Evolutionary conservation across 2,888 invertebrate genomes (phyloP).

Genomic region (Chymomyza caudatula): DNA sequence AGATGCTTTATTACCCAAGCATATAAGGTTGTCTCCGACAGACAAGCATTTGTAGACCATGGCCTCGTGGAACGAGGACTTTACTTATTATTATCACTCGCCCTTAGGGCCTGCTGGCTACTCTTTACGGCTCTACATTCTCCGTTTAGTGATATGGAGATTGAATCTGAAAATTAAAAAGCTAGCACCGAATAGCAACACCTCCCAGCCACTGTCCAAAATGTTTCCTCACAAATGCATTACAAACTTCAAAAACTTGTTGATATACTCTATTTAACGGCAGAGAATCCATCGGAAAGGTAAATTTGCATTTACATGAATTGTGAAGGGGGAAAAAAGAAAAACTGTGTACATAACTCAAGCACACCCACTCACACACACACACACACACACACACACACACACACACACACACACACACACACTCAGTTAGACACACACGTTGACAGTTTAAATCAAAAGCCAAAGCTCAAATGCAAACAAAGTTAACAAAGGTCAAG

Average conservation of each 20-base stretch:
- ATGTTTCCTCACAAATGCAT: too few relatives aligned
- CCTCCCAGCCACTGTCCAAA: too few relatives aligned
- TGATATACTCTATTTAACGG: neutral
- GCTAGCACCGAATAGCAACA: too few relatives aligned
- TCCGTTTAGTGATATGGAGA: too few relatives aligned
- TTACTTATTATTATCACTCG: too few relatives aligned
- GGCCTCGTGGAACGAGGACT: too few relatives aligned
- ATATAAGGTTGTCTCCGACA: too few relatives aligned
- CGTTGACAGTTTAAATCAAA: conserved; percentile 39
- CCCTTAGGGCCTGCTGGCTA: too few relatives aligned
- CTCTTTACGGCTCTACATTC: too few relatives aligned
- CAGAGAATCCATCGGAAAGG: neutral
- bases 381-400: conserved; percentile 10
- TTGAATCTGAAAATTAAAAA: too few relatives aligned
- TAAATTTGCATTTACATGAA: neutral
- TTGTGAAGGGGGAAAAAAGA: neutral
- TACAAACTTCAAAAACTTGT: neutral
- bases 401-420: conserved; percentile 12
- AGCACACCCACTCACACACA: conserved; percentile 6
- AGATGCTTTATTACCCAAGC: too few relatives aligned
- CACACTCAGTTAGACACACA: conserved; percentile 1
- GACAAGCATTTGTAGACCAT: too few relatives aligned
- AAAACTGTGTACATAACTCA: neutral
- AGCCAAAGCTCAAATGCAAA: conserved; percentile 51
- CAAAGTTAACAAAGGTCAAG: conserved; percentile 53